Evolutionary conservation across 2,888 invertebrate genomes (phyloP), one percentile per base, ranked within the genome.

Genomic region (Ophraella communa): DNA sequence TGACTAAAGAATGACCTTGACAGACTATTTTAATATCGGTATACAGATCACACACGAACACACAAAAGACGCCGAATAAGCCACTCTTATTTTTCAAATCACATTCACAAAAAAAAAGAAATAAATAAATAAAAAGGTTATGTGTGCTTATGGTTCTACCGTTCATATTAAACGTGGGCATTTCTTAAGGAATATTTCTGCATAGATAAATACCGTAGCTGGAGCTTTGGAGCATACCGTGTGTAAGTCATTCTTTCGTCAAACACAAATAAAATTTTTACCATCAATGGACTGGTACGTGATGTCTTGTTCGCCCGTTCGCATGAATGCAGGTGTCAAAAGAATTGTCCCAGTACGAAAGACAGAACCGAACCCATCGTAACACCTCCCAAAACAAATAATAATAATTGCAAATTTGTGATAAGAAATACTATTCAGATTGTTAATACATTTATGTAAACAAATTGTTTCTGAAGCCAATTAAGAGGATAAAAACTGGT

Each of bases 321-420:
- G 56, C 39, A 53, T 61, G 56, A 57, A 55, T 65, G 62, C 62
- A 66, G 65, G 65, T 66, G 58, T 39, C 58, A 58, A 58, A 58
- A 39, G 57, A 58, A 58, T 58, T 51, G 58, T 39, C 35, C n/a
- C 39, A 17, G 39, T 39, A 39, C 51, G 17, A 14, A n/a, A n/a
- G 24, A n/a, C 57, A 57, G 57, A 30, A 5, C 14, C 35, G 57
- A 49, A 39, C 17, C n/a, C n/a, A n/a, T n/a, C n/a, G n/a, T n/a
- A n/a, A n/a, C n/a, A n/a, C n/a, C n/a, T n/a, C n/a, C n/a, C n/a
- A n/a, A n/a, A n/a, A n/a, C n/a, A n/a, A n/a, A n/a, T n/a, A n/a
- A n/a, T n/a, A n/a, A n/a, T n/a, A n/a, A n/a, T n/a, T n/a, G n/a
- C n/a, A n/a, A n/a, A n/a, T n/a, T n/a, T n/a, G n/a, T n/a, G n/a